A percentile compares a stretch with the other conserved stretches of the same genome.
Evolutionary conservation across 2,113 vertebrate species (phyloP).

Genomic region (Xiphophorus couchianus): DNA sequence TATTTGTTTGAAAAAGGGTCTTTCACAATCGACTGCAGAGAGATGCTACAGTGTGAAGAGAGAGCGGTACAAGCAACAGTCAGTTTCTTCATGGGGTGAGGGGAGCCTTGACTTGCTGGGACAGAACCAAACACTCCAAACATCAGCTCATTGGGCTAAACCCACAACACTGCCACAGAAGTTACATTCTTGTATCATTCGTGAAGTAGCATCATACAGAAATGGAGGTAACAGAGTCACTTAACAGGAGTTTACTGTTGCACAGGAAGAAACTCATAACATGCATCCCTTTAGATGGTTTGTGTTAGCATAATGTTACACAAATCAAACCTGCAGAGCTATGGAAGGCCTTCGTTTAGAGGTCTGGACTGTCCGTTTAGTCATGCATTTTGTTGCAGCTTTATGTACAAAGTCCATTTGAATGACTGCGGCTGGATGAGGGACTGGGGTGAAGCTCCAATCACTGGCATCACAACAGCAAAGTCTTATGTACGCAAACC

Average conservation of each 20-base stretch:
- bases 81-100: conserved; percentile 18
- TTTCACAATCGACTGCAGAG: conserved; percentile 9
- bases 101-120: conserved; percentile 3
- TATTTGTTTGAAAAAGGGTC: conserved; percentile 8
- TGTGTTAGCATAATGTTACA: conserved; percentile 63
- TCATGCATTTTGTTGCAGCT: conserved; percentile 76
- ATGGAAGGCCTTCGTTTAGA: conserved; percentile 70
- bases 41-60: conserved; percentile 61
- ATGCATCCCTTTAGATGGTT: conserved; percentile 70
- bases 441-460: conserved; percentile 16
- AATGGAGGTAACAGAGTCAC: conserved; percentile 63
- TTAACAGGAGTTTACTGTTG: conserved; percentile 54
- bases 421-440: conserved; percentile 41
- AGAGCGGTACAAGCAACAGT: conserved; percentile 44
- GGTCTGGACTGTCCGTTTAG: conserved; percentile 63
- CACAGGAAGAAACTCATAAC: conserved; percentile 61
- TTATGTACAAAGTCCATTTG: conserved; percentile 77
- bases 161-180: conserved; percentile 51
- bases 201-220: conserved; percentile 64
- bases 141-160: conserved; percentile 46
- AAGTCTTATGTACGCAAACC: conserved; percentile 25
- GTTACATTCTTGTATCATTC: conserved; percentile 79
- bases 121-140: conserved; percentile 18
- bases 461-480: conserved; percentile 20
- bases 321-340: conserved; percentile 65